Conservation (phyloP, 2,797 vertebrate species). For the Urosaurus nigricauda region DNA sequence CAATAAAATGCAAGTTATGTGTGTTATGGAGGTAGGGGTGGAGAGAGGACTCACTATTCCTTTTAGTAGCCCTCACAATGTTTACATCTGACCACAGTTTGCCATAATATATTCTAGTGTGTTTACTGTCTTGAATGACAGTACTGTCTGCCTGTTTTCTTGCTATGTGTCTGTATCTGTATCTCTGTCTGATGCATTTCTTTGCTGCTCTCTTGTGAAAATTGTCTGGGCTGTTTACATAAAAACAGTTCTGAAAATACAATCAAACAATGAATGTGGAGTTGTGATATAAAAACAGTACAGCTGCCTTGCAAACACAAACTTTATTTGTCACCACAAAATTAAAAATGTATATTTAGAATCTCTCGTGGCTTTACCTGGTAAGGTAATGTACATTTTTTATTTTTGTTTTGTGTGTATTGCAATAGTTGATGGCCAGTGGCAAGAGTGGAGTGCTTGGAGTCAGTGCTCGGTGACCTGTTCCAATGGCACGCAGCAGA, state of each 20-base stretch:
- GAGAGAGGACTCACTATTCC: not conserved
- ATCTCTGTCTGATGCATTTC: too few species aligned
- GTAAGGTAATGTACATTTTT: constrained; percentile 60
- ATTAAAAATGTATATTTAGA: not conserved
- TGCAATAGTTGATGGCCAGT: constrained; percentile 94
- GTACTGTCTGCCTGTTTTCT: not conserved
- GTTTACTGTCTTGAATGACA: not conserved
- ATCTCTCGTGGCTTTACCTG: rapidly evolving
- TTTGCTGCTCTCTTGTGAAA: not conserved
- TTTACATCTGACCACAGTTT: not conserved
- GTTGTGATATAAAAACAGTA: not conserved
- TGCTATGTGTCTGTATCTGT: not conserved
- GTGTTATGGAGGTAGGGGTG: too few species aligned
- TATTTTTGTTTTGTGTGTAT: constrained; percentile 62
- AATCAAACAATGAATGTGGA: not conserved
- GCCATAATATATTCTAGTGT: not conserved
- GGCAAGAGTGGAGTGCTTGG: constrained; percentile 99
- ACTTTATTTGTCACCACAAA: rapidly evolving
- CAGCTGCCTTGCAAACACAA: not conserved
- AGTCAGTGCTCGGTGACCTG: constrained; percentile 98
- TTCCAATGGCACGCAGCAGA: constrained; percentile 97
- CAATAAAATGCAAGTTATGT: not conserved
- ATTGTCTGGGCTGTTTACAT: too few species aligned
- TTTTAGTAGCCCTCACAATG: not conserved
- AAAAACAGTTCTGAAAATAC: not conserved